Evolutionary conservation across 92 coral and sea anemone species (phyloP), one percentile per base, ranked within the genome.

Genomic region (Porites lobata): DNA sequence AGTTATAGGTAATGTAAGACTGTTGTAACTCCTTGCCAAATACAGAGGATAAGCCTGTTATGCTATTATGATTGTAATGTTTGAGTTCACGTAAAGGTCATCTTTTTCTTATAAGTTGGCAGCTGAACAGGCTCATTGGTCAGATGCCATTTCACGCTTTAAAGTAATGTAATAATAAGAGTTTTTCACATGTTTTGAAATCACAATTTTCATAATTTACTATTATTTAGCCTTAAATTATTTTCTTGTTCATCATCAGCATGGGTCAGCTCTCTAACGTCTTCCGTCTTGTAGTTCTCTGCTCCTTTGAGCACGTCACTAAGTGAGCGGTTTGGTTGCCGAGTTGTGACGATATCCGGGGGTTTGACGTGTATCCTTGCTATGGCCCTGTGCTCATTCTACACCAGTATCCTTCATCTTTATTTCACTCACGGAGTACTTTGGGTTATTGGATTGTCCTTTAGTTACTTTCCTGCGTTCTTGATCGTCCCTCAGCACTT

Each of bases 301-400:
- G 93, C 93, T 43, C 90, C 87, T 1, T 13, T 90, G 26, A 85
- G 90, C 59, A 84, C 93, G 9, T 87, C 90, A 6, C 78, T 90
- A 22, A 29, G 90, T 58, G 77, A 79, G 71, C 83, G 78, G 47
- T 90, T 68, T 65, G 90, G 90, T 13, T 85, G 93, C 66, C 87
- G 93, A 9, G 61, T 50, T 14, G 82, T 85, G 7, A 72, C 82
- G 17, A 67, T 90, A 77, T 20, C 22, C 17, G 89, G 93, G 1
- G 86, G 86, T 15, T 0, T 85, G 10, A 78, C 80, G 19, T 78
- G 86, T 12, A 54, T 85, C 7, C 52, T 38, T 6, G 93, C 86
- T 9, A 71, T 85, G 86, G 50, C 85, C 69, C 77, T 84, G 10
- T 85, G 86, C 32, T 90, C n/a, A n/a, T n/a, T n/a, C n/a, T n/a